Evolutionary conservation across 2,888 invertebrate species (phyloP).

Genomic region (Hypselothyrea guttata): DNA sequence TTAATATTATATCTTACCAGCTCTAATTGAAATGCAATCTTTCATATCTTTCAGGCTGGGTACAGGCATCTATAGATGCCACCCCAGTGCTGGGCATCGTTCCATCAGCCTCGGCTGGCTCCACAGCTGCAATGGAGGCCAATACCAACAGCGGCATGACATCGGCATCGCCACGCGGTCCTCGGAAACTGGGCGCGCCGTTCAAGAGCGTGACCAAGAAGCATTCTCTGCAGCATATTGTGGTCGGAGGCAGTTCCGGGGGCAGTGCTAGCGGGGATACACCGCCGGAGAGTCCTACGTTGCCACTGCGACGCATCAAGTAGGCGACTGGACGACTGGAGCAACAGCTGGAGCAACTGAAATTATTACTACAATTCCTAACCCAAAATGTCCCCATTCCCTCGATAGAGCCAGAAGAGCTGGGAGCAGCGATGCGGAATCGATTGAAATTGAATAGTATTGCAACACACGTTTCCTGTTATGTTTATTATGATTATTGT

Average conservation of each 20-base stretch:
- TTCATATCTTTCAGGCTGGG: slow-evolving; percentile 75
- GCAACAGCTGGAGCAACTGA: slow-evolving; percentile 13
- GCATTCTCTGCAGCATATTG: slow-evolving; percentile 69
- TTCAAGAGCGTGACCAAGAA: slow-evolving; percentile 80
- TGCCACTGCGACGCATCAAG: slow-evolving; percentile 81
- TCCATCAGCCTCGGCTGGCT: slow-evolving; percentile 76
- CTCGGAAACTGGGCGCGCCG: slow-evolving; percentile 77
- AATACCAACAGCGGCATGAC: slow-evolving; percentile 48
- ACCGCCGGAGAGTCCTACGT: slow-evolving; percentile 80
- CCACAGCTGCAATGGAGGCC: slow-evolving; percentile 79
- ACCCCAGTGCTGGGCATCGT: slow-evolving; percentile 71
- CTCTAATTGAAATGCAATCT: not conserved
- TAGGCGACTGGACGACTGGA: slow-evolving; percentile 65
- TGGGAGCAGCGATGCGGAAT: slow-evolving; percentile 43
- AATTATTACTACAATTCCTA: slow-evolving; percentile 22
- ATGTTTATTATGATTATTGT: slow-evolving; percentile 47
- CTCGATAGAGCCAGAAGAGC: slow-evolving; percentile 35
- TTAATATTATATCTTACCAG: too few relatives aligned
- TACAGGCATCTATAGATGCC: slow-evolving; percentile 80
- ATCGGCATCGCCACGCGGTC: slow-evolving; percentile 79
- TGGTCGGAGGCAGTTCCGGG: slow-evolving; percentile 51
- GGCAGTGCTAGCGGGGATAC: slow-evolving; percentile 50
- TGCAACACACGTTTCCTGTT: slow-evolving; percentile 63
- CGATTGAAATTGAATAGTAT: slow-evolving; percentile 65
- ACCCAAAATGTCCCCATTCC: slow-evolving; percentile 61